Base-by-base conservation (phyloP, 2,113 vertebrate species). In the Bolborhynchus lineola region DNA sequence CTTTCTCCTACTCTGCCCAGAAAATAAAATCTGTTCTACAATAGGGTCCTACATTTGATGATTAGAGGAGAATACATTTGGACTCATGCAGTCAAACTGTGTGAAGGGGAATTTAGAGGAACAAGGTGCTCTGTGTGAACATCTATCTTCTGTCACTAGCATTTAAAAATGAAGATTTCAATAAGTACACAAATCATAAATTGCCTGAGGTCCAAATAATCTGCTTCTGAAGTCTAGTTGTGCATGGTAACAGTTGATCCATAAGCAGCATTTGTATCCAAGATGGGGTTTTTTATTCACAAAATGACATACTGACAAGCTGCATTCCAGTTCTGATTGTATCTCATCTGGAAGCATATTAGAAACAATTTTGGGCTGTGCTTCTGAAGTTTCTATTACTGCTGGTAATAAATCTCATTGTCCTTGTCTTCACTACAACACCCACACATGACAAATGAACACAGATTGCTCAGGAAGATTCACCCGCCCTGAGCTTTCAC, bases 401-500 rank as follows among this genome's bases (percentile, higher is more conserved):
- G 91, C 70, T 83, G 59, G 55, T 28, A 92, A 91, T 80, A 89
- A 93, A 94, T 91, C 50, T 95, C 63, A 55, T 70, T 86, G 75
- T 80, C 76, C 80, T 92, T 87, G 86, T 72, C 85, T 87, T 95
- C 64, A 37, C 55, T 35, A 37, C 52, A 57, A 77, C 0, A 4
- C 37, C 29, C 28, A 64, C 52, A 16, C 24, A 13, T 42, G 78
- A 84, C 46, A 94, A 92, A 93, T 50, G 83, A 77, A 44, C 50
- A 69, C 29, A 74, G 86, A 77, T 59, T 26, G n/a, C 46, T 63
- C 63, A 72, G 79, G 74, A 64, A 82, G 87, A 70, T 85, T 71
- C 3, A 2, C 53, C 64, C 84, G 60, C 33, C 60, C 74, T 46
- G 55, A 79, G 62, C 52, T 60, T 76, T 70, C 79, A 49, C 46